These are phyloP conservation scores for Portunus trituberculatus DNA, from an alignment of 1,140 invertebrate species.

Conservation along the genomic window DNA sequence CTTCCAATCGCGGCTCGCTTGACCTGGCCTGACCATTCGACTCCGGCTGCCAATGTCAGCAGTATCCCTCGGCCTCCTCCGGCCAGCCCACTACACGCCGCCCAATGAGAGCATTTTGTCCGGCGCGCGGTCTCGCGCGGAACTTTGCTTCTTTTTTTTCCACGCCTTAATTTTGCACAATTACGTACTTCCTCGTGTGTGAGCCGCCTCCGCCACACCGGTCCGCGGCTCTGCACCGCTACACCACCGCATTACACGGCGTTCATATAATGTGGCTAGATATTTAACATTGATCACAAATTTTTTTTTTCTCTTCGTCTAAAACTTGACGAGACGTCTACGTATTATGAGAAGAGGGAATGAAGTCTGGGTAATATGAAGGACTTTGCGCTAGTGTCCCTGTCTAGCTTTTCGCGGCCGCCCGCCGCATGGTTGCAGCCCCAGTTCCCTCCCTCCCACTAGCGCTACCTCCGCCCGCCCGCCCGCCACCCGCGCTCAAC, in stretches of 20 bases:
- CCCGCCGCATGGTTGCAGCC: not conserved
- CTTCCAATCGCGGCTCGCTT: conserved; percentile 52
- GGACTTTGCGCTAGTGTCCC: not conserved
- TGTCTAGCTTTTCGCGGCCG: not conserved
- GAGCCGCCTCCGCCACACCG: not conserved
- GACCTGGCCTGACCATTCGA: conserved; percentile 66
- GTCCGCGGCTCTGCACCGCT: not conserved
- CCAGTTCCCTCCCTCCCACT: not conserved
- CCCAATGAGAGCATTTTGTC: conserved; percentile 50
- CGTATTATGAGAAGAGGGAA: not conserved
- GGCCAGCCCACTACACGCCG: conserved; percentile 35
- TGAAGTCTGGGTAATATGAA: not conserved
- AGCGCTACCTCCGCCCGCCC: not conserved
- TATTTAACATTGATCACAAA: not conserved
- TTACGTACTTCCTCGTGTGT: not conserved
- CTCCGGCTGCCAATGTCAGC: conserved; percentile 62
- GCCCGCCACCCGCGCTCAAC: conserved; percentile 14
- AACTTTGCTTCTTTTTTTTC: conserved; percentile 34
- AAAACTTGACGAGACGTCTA: not conserved
- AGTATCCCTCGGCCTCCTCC: conserved; percentile 49
- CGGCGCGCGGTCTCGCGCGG: not conserved
- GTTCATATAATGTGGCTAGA: not conserved
- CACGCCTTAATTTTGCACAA: not conserved
- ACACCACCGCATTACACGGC: not conserved
- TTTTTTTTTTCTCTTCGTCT: not conserved